These are phyloP conservation scores for Rhea pennata DNA, from an alignment of 2,113 vertebrate species.

Conservation along the genomic window DNA sequence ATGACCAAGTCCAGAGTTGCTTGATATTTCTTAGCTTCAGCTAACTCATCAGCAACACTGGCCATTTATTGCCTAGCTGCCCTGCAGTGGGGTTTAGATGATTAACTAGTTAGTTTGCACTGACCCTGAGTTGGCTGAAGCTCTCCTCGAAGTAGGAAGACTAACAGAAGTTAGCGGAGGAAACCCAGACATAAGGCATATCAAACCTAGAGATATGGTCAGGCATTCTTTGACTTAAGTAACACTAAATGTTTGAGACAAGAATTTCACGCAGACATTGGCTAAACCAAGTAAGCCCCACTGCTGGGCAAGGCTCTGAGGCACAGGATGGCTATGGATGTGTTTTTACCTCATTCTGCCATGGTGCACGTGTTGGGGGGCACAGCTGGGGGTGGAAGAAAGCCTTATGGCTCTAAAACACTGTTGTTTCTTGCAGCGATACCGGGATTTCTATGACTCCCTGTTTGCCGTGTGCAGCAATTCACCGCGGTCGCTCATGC, in stretches of 20 bases:
- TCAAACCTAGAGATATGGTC: background rate
- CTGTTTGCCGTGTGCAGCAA: conserved; percentile 88
- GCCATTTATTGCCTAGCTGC: background rate
- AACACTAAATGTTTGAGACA: background rate
- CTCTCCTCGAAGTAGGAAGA: background rate
- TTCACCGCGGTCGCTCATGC: conserved; percentile 88
- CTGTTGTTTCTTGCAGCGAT: conserved; percentile 71
- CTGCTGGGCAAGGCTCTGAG: background rate
- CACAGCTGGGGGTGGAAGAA: background rate
- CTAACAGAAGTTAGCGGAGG: background rate
- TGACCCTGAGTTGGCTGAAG: background rate
- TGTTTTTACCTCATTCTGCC: background rate
- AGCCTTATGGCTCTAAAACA: background rate
- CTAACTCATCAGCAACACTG: rapidly evolving
- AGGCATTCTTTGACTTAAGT: background rate
- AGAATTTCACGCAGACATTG: background rate
- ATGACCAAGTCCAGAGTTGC: background rate
- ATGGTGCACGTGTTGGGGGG: background rate
- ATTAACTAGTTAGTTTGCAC: rapidly evolving
- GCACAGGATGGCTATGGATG: background rate
- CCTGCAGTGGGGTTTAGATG: background rate
- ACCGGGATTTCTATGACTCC: conserved; percentile 90
- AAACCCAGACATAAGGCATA: background rate
- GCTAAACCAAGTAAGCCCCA: background rate
- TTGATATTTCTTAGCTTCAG: rapidly evolving